phyloP scores from a whole-genome alignment of 2,888 invertebrate genomes.

The Sycophila texana region DNA sequence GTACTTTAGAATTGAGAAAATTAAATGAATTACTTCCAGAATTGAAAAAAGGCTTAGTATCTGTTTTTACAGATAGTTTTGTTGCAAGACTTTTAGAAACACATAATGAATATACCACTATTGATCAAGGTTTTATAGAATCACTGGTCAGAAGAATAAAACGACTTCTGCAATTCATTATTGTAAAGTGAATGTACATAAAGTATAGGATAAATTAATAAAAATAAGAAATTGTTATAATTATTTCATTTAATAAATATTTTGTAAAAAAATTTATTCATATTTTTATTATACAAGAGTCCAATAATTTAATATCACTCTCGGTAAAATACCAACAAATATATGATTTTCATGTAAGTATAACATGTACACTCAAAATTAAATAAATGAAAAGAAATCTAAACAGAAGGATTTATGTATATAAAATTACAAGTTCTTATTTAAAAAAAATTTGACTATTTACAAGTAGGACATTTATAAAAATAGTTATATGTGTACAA shows the following conservation, averaged over 20 bases:
- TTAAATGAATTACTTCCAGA: slow-evolving; percentile 81
- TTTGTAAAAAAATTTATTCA: slow-evolving; percentile 41
- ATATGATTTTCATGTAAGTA: neutral
- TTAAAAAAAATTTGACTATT: too few relatives aligned
- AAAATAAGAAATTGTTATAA: slow-evolving; percentile 37
- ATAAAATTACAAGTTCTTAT: too few relatives aligned
- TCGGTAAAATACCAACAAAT: neutral
- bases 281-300: slow-evolving; percentile 8
- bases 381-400: too few relatives aligned
- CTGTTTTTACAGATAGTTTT: slow-evolving; percentile 87
- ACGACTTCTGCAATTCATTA: slow-evolving; percentile 87
- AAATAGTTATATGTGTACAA: too few relatives aligned
- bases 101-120: slow-evolving; percentile 81
- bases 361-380: too few relatives aligned
- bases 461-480: too few relatives aligned
- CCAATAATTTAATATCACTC: slow-evolving; percentile 6
- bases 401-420: too few relatives aligned
- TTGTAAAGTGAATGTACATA: slow-evolving; percentile 75
- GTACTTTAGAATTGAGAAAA: slow-evolving; percentile 76
- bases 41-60: slow-evolving; percentile 84
- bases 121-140: slow-evolving; percentile 84
- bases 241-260: slow-evolving; percentile 42
- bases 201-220: slow-evolving; percentile 45
- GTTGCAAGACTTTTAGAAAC: slow-evolving; percentile 84
- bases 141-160: slow-evolving; percentile 87